These are phyloP conservation scores for Furcifer pardalis DNA, from an alignment of 2,797 vertebrate species.

Conservation along the genomic window DNA sequence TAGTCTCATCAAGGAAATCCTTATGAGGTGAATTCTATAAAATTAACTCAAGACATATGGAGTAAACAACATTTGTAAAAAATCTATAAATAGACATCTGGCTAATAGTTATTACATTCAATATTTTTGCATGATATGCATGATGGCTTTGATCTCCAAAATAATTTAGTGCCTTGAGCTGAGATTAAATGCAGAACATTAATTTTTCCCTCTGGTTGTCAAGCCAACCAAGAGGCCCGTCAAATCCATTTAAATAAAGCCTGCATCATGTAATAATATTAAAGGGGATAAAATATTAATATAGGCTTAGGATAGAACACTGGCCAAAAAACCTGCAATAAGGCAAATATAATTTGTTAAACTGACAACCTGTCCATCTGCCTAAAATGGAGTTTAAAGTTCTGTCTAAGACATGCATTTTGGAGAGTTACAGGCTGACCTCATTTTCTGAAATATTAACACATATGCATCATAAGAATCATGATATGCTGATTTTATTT, in stretches of 20 bases:
- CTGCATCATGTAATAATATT: slow-evolving; percentile 80
- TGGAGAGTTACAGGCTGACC: slow-evolving; percentile 36
- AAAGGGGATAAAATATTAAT: slow-evolving; percentile 81
- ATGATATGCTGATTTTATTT: slow-evolving; percentile 11
- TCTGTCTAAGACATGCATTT: slow-evolving; percentile 52
- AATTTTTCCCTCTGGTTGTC: slow-evolving; percentile 81
- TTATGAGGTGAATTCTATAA: slow-evolving; percentile 52
- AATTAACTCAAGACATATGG: slow-evolving; percentile 65
- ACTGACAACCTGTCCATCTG: slow-evolving; percentile 67
- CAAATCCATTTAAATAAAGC: slow-evolving; percentile 82
- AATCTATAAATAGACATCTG: slow-evolving; percentile 72
- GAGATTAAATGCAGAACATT: slow-evolving; percentile 82
- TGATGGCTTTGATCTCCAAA: slow-evolving; percentile 78
- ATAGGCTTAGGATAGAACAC: slow-evolving; percentile 66
- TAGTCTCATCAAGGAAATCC: slow-evolving; percentile 9
- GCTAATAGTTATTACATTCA: slow-evolving; percentile 76
- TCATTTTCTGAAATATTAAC: slow-evolving; percentile 58
- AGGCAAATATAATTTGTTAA: slow-evolving; percentile 74
- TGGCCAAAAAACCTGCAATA: slow-evolving; percentile 68
- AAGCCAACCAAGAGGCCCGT: slow-evolving; percentile 78
- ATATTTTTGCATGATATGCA: slow-evolving; percentile 77
- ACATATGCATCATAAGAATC: slow-evolving; percentile 42
- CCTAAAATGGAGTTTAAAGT: slow-evolving; percentile 67
- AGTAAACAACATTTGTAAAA: slow-evolving; percentile 70
- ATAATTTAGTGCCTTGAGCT: slow-evolving; percentile 78